phyloP scores from a whole-genome alignment of 92 coral and sea anemone genomes.

The Bergia puertoricense region DNA sequence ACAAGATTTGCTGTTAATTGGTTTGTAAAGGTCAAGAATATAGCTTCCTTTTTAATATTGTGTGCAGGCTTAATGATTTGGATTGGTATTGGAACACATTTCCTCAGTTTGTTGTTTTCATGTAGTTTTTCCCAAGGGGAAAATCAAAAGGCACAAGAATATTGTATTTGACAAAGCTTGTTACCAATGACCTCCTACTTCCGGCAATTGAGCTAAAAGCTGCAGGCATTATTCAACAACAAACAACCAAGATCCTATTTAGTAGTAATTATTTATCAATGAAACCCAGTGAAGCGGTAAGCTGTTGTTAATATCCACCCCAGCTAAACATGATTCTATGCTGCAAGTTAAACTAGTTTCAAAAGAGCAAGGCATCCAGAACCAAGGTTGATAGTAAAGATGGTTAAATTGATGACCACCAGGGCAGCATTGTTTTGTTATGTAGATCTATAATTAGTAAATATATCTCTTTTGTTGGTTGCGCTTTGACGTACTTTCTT shows the following conservation, averaged over 20 bases:
- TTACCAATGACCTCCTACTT: background rate
- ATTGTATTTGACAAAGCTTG: background rate
- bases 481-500: background rate
- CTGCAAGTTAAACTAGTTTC: too few species aligned
- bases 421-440: background rate
- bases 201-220: background rate
- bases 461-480: background rate
- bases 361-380: too few species aligned
- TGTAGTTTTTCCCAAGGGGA: background rate
- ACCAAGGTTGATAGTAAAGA: background rate
- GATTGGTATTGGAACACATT: background rate
- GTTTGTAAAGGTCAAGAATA: slow-evolving; percentile 8
- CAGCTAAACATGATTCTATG: background rate
- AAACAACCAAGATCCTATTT: background rate
- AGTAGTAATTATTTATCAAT: background rate
- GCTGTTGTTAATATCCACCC: background rate
- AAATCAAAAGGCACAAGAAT: too few species aligned
- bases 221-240: background rate
- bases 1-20: background rate
- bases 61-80: background rate
- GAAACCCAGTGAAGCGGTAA: background rate
- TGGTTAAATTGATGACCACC: background rate
- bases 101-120: background rate
- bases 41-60: slow-evolving; percentile 7
- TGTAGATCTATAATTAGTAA: background rate